Evolutionary conservation across 2,888 invertebrate species (phyloP).

Genomic region (Idaea aversata): DNA sequence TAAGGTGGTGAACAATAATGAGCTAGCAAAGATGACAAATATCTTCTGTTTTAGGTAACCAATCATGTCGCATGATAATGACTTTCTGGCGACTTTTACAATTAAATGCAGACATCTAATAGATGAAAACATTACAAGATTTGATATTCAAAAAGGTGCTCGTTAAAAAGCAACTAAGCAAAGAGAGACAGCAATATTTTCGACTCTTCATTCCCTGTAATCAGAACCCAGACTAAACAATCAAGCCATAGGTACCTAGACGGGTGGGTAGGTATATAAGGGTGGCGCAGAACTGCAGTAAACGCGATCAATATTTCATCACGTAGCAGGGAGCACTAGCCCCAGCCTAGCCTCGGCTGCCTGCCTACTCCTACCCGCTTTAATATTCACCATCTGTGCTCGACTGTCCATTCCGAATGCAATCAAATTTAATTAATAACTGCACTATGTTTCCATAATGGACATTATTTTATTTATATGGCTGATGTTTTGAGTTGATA

Average conservation of each 20-base stretch:
- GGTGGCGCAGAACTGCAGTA: conserved; percentile 4
- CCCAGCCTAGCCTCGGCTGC: background rate
- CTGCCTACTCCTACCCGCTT: background rate
- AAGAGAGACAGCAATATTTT: background rate
- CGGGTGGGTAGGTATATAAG: conserved; percentile 5
- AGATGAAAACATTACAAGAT: too few relatives aligned
- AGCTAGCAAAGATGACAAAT: too few relatives aligned
- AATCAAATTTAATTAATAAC: background rate
- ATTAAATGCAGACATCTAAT: too few relatives aligned
- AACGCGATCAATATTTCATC: background rate
- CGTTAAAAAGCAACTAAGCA: background rate
- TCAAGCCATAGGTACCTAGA: background rate
- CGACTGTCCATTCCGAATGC: background rate
- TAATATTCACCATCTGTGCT: background rate
- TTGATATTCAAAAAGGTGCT: too few relatives aligned
- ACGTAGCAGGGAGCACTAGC: background rate
- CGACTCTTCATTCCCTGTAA: background rate
- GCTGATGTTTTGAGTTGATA: background rate
- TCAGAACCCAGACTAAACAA: background rate
- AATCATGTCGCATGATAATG: too few relatives aligned
- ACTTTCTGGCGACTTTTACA: too few relatives aligned
- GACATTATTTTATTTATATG: background rate
- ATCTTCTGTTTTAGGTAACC: too few relatives aligned
- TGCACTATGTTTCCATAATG: background rate
- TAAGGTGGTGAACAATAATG: too few relatives aligned